Conservation (phyloP, 1,140 invertebrate species). For the Daktulosphaira vitifoliae region DNA sequence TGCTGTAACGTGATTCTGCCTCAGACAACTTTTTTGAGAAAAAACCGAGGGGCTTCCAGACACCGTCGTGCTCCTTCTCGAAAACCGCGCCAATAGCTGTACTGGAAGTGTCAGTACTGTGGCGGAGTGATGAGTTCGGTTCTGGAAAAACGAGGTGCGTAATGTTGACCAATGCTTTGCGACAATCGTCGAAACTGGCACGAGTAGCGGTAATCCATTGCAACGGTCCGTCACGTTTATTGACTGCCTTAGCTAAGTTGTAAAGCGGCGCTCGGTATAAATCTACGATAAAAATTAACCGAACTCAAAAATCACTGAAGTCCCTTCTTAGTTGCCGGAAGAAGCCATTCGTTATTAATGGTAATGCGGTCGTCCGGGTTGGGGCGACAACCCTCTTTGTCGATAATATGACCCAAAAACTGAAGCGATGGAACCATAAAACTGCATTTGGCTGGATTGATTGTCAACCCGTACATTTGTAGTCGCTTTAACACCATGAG, state of each 20-base stretch:
- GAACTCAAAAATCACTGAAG: conserved; percentile 42
- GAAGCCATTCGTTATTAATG: not conserved
- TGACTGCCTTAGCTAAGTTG: conserved; percentile 32
- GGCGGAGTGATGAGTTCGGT: not conserved
- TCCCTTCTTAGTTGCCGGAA: conserved; percentile 1
- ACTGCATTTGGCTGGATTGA: not conserved
- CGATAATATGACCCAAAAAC: too few relatives aligned
- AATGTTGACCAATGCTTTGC: not conserved
- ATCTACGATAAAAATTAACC: too few relatives aligned
- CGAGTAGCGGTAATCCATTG: not conserved
- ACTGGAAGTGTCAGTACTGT: conserved; percentile 38
- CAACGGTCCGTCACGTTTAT: not conserved
- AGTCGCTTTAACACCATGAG: too few relatives aligned
- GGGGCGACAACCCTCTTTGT: not conserved
- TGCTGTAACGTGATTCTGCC: conserved; percentile 10
- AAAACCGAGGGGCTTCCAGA: conserved; percentile 30
- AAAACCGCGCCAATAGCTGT: conserved; percentile 38
- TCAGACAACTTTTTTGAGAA: conserved; percentile 14
- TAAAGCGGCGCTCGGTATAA: conserved; percentile 37
- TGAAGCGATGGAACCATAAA: too few relatives aligned
- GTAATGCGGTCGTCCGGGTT: not conserved
- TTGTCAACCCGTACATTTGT: too few relatives aligned
- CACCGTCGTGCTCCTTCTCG: conserved; percentile 32
- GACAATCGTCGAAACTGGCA: not conserved
- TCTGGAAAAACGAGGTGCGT: conserved; percentile 35